Conservation (phyloP, 2,113 vertebrate genomes). For the Quiscalus mexicanus region DNA sequence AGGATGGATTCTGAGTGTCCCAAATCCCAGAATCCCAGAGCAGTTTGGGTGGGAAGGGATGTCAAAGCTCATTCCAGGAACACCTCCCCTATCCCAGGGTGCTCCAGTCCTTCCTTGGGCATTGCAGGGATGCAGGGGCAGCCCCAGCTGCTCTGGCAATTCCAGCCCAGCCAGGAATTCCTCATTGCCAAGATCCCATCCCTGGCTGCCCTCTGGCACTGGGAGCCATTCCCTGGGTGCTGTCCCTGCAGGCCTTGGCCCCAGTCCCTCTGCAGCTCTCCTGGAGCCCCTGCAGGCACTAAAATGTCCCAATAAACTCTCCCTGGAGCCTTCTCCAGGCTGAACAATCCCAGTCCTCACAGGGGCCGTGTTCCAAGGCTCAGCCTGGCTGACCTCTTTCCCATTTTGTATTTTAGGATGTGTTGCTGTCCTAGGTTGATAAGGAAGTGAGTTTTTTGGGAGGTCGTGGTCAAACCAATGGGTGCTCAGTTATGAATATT, state of each 20-base stretch:
- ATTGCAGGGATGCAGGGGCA: not conserved
- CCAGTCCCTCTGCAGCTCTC: not conserved
- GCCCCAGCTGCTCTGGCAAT: not conserved
- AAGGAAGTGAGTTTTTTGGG: no score
- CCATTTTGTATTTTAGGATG: not conserved
- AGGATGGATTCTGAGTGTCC: no score
- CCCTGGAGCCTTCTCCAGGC: not conserved
- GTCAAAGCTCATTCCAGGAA: no score
- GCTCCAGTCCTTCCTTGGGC: no score
- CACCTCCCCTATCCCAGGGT: no score
- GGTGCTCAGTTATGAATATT: no score
- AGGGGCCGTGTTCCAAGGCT: rapidly evolving
- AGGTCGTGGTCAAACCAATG: no score
- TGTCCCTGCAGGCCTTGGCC: rapidly evolving
- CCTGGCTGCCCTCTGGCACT: not conserved
- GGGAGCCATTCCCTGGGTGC: not conserved
- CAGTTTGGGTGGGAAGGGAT: no score
- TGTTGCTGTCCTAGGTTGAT: no score
- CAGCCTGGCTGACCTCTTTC: not conserved
- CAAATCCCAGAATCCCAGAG: no score
- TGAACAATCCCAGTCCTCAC: not conserved
- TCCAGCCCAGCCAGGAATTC: not conserved
- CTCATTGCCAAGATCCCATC: not conserved
- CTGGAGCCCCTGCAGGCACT: not conserved
- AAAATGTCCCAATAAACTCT: not conserved